These are phyloP conservation scores for Sussaba pulchella DNA, from an alignment of 2,888 invertebrate species.

Conservation along the genomic window DNA sequence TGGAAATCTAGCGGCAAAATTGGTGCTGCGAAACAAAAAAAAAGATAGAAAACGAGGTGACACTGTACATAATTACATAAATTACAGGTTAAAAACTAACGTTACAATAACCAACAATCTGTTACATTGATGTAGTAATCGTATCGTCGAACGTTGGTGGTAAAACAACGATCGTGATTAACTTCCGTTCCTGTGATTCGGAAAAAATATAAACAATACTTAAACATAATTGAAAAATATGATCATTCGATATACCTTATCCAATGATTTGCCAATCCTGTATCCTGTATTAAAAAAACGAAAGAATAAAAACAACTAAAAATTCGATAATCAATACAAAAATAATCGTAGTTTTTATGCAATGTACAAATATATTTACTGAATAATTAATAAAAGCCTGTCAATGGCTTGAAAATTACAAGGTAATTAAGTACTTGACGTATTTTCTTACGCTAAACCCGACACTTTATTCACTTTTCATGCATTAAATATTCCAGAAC, in stretches of 20 bases:
- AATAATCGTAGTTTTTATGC: slow-evolving; percentile 48
- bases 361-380: slow-evolving; percentile 64
- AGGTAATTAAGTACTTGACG: slow-evolving; percentile 62
- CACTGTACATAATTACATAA: slow-evolving; percentile 69
- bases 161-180: slow-evolving; percentile 23
- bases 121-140: slow-evolving; percentile 36
- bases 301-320: too few species aligned
- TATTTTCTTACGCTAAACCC: slow-evolving; percentile 28
- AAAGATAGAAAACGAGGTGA: slow-evolving; percentile 33
- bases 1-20: slow-evolving; percentile 13
- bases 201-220: slow-evolving; percentile 31
- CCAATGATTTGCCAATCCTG: not conserved
- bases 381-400: slow-evolving; percentile 66
- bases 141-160: slow-evolving; percentile 34
- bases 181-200: slow-evolving; percentile 17
- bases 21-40: slow-evolving; percentile 8
- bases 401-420: slow-evolving; percentile 55
- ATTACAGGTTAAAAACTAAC: slow-evolving; percentile 57
- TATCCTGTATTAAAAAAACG: not conserved
- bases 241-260: slow-evolving; percentile 10
- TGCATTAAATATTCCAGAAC: not conserved
- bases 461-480: not conserved
- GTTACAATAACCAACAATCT: slow-evolving; percentile 63
- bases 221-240: slow-evolving; percentile 30
- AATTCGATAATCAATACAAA: slow-evolving; percentile 12